Percentiles rank a stretch among this genome's conserved stretches.
phyloP scores from a whole-genome alignment of 1,140 invertebrate genomes.

The Bombus superbus region DNA sequence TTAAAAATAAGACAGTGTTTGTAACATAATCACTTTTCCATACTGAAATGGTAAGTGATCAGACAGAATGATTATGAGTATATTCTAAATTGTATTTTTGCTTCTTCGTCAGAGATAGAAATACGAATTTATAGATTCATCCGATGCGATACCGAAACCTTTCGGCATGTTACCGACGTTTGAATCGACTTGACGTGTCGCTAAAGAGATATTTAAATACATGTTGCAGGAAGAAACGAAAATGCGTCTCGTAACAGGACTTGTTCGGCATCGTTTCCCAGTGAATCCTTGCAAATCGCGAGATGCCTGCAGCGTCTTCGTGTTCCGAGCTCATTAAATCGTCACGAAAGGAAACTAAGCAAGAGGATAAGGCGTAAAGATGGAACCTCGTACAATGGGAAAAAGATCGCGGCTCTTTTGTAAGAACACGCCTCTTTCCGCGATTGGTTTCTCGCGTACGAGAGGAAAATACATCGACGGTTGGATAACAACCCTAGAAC shows the following conservation, averaged over 20 bases:
- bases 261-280: neutral
- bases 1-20: too few relatives aligned
- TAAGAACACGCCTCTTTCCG: neutral
- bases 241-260: conserved; percentile 5
- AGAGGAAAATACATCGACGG: neutral
- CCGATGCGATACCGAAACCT: neutral
- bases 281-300: neutral
- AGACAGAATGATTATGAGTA: too few relatives aligned
- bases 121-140: too few relatives aligned
- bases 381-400: conserved; percentile 9
- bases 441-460: neutral
- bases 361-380: conserved; percentile 16
- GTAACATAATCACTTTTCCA: too few relatives aligned
- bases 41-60: too few relatives aligned
- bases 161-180: neutral
- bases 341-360: conserved; percentile 24
- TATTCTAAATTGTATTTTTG: too few relatives aligned
- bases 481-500: neutral
- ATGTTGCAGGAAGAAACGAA: neutral
- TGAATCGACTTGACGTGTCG: too few relatives aligned
- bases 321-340: conserved; percentile 35
- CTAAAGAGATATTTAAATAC: neutral
- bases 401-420: conserved; percentile 5
- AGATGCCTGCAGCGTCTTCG: conserved; percentile 28
- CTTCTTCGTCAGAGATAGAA: too few relatives aligned